phyloP scores from a whole-genome alignment of 2,797 vertebrate species.

The Paguma larvata region DNA sequence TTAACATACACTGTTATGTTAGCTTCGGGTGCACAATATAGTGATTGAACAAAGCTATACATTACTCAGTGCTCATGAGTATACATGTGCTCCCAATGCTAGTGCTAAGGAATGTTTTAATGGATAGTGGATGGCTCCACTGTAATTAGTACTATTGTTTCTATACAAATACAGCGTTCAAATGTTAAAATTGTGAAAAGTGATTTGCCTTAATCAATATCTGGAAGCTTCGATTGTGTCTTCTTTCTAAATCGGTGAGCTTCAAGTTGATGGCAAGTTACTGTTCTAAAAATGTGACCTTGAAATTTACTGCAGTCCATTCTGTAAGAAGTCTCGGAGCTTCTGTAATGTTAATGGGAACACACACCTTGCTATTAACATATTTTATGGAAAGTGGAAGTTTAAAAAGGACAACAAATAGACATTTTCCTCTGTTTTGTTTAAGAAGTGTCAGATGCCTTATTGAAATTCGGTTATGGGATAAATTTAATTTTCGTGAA shows the following conservation, averaged over 20 bases:
- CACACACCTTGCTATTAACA: no score
- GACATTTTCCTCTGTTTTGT: not conserved
- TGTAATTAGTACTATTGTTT: not conserved
- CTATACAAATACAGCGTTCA: constrained; percentile 2
- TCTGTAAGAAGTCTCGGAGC: not conserved
- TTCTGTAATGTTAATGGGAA: no score
- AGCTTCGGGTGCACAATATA: not conserved
- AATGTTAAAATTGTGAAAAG: not conserved
- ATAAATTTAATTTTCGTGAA: constrained; percentile 26
- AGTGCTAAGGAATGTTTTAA: not conserved
- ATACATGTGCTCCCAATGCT: not conserved
- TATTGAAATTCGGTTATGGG: not conserved
- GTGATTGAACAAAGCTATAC: not conserved
- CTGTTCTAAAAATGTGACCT: not conserved
- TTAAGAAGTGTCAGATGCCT: not conserved
- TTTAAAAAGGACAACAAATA: not conserved
- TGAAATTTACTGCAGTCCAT: not conserved
- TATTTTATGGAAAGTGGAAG: not conserved
- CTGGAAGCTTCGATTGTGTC: not conserved
- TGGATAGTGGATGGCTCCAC: not conserved
- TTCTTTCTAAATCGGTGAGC: constrained; percentile 21
- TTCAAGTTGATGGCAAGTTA: not conserved
- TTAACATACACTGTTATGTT: not conserved
- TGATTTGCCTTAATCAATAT: not conserved
- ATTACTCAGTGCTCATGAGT: not conserved